These are phyloP conservation scores for Pteropus rufus DNA, from an alignment of 2,797 vertebrate genomes.

Conservation along the genomic window DNA sequence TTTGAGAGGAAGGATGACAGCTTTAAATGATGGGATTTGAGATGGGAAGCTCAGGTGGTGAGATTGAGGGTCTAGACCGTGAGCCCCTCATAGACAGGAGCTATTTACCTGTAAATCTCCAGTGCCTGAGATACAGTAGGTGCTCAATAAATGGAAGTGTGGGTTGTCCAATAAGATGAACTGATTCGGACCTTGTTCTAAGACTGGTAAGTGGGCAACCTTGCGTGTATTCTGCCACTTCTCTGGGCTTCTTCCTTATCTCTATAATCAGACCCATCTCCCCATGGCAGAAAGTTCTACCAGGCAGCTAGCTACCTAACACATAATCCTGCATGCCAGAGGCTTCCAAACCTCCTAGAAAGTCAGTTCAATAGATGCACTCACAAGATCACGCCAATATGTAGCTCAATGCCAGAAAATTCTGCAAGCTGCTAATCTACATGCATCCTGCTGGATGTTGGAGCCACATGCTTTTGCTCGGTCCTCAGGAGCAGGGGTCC, in stretches of 20 bases:
- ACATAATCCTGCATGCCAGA: neutral
- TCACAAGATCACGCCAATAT: neutral
- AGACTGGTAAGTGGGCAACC: neutral
- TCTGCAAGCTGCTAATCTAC: neutral
- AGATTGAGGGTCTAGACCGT: neutral
- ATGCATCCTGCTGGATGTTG: neutral
- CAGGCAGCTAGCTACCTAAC: neutral
- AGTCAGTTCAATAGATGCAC: neutral
- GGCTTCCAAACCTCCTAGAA: neutral
- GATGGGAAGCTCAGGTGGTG: neutral
- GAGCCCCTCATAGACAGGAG: neutral
- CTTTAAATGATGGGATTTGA: neutral
- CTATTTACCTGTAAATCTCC: neutral
- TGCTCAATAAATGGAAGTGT: neutral
- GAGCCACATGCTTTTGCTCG: neutral
- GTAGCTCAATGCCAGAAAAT: neutral
- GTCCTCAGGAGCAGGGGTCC: neutral
- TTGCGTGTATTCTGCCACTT: neutral
- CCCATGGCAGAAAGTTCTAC: neutral
- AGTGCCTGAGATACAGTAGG: accelerated
- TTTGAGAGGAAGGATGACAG: neutral
- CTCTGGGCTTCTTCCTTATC: neutral
- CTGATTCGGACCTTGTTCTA: neutral
- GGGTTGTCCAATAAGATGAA: too few species aligned
- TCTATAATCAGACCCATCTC: neutral